Evolutionary conservation across 2,888 invertebrate genomes (phyloP).

Genomic region (Coelopa pilipes): DNA sequence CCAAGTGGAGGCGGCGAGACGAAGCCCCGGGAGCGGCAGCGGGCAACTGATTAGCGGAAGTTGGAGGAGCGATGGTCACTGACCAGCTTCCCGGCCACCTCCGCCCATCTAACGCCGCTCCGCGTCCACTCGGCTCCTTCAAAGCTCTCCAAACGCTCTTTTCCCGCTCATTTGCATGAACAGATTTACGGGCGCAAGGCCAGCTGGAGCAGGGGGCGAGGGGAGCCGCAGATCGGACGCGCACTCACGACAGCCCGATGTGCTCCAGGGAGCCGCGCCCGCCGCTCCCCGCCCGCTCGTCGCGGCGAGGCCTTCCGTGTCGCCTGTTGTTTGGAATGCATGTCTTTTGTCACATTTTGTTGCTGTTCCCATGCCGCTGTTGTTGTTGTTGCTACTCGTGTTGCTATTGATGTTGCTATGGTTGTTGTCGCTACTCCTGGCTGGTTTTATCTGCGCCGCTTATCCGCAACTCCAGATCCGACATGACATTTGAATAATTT

Average conservation of each 20-base stretch:
- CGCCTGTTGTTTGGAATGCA: conserved; percentile 9
- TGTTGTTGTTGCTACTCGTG: not conserved
- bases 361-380: not conserved
- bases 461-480: conserved; percentile 16
- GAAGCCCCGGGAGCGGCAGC: not conserved
- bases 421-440: not conserved
- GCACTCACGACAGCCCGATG: not conserved
- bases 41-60: not conserved
- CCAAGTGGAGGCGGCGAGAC: not conserved
- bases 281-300: not conserved
- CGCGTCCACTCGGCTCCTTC: too few relatives aligned
- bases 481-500: conserved; percentile 34
- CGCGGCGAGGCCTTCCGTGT: not conserved
- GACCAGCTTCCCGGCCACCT: too few relatives aligned
- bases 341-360: conserved; percentile 24
- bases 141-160: too few relatives aligned
- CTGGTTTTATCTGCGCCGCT: not conserved
- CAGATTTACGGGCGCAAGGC: not conserved
- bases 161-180: conserved; percentile 21
- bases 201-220: not conserved
- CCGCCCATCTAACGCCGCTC: too few relatives aligned
- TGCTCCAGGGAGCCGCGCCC: not conserved
- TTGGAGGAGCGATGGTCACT: too few relatives aligned
- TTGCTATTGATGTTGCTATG: too few relatives aligned
- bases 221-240: not conserved